Percentiles rank a stretch among this genome's conserved stretches.
phyloP scores from a whole-genome alignment of 1,140 invertebrate genomes.

The Agraylea sexmaculata region DNA sequence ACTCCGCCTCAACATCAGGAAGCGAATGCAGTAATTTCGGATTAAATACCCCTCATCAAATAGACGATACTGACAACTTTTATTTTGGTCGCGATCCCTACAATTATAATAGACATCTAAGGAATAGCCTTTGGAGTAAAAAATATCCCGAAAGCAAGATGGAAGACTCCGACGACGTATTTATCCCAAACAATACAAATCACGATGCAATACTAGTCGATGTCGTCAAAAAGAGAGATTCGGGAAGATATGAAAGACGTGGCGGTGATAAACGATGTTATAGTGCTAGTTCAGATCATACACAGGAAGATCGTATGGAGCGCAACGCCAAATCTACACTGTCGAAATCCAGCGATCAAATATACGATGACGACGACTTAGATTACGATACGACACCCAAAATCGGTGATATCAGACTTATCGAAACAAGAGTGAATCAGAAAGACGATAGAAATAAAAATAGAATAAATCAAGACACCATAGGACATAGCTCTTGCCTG shows the following conservation, averaged over 20 bases:
- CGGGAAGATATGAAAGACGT: conserved; percentile 11
- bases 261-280: conserved; percentile 34
- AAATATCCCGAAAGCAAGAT: conserved; percentile 22
- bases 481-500: conserved; percentile 46
- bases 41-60: conserved; percentile 24
- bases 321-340: conserved; percentile 34
- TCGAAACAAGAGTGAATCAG: conserved; percentile 16
- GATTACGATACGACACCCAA: conserved; percentile 15
- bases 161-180: conserved; percentile 35
- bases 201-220: not conserved
- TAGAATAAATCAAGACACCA: conserved; percentile 37
- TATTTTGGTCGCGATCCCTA: conserved; percentile 29
- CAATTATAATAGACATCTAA: conserved; percentile 34
- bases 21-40: conserved; percentile 43
- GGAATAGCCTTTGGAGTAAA: conserved; percentile 39
- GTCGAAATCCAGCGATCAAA: conserved; percentile 42
- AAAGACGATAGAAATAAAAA: conserved; percentile 33
- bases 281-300: conserved; percentile 38
- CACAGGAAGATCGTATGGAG: conserved; percentile 31
- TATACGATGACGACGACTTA: conserved; percentile 38
- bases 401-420: conserved; percentile 20
- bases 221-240: conserved; percentile 13
- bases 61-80: conserved; percentile 36
- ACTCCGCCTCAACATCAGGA: conserved; percentile 36
- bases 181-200: conserved; percentile 27